Percentiles rank a stretch among this genome's conserved stretches.
These are phyloP conservation scores for Thecocarcelia acutangulata DNA, from an alignment of 2,888 invertebrate species.

Conservation along the genomic window DNA sequence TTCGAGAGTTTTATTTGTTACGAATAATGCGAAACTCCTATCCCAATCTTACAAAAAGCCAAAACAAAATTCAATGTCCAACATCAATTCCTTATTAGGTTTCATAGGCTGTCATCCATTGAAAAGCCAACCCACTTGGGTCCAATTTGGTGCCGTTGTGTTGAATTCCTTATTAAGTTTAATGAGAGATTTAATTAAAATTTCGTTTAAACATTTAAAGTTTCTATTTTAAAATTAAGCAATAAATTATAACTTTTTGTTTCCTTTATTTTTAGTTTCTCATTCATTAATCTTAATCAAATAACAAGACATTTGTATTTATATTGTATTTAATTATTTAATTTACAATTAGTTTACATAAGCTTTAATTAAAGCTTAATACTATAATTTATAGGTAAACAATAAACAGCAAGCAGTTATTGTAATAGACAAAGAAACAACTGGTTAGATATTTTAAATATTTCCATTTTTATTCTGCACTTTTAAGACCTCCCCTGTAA, in stretches of 20 bases:
- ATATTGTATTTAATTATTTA: constrained; percentile 37
- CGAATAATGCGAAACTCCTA: too few relatives aligned
- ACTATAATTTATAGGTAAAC: constrained; percentile 41
- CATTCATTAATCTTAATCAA: constrained; percentile 40
- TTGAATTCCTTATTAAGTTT: too few relatives aligned
- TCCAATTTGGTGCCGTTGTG: too few relatives aligned
- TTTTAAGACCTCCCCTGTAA: too few relatives aligned
- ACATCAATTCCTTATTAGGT: too few relatives aligned
- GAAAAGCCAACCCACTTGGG: too few relatives aligned
- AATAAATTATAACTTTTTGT: not conserved
- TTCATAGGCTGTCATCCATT: too few relatives aligned
- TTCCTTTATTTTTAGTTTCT: not conserved
- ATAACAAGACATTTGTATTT: too few relatives aligned
- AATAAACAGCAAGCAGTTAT: not conserved
- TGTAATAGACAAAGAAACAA: not conserved
- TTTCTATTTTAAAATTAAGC: not conserved
- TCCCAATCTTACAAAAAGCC: too few relatives aligned
- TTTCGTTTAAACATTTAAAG: not conserved
- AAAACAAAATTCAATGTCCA: too few relatives aligned
- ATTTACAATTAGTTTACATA: constrained; percentile 22
- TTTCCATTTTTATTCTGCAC: too few relatives aligned
- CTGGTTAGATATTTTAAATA: not conserved
- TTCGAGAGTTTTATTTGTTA: too few relatives aligned
- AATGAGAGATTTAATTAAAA: not conserved
- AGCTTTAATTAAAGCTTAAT: constrained; percentile 18